Percentiles rank a stretch among this genome's conserved stretches.
Evolutionary conservation across 2,113 vertebrate genomes (phyloP).

Genomic region (Equus przewalskii): DNA sequence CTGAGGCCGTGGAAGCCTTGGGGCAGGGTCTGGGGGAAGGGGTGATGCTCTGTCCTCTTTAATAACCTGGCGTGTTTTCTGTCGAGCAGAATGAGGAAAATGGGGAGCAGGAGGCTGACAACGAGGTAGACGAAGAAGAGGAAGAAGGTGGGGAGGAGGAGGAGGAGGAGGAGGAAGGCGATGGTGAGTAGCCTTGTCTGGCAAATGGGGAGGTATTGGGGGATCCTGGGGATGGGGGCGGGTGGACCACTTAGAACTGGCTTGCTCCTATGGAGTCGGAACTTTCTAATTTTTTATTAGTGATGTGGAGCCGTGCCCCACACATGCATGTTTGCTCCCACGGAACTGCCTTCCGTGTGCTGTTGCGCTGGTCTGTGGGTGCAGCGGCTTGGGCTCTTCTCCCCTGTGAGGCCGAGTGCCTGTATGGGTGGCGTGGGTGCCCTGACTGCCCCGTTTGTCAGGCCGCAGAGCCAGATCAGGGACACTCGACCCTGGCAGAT

Average conservation of each 20-base stretch:
- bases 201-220: not conserved
- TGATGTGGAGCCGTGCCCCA: not conserved
- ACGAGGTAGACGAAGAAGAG: slow-evolving; percentile 91
- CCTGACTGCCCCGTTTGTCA: not conserved
- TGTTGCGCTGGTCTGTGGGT: not conserved
- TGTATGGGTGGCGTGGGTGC: too few relatives aligned
- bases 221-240: not conserved
- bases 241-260: not conserved
- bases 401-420: not conserved
- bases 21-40: not conserved
- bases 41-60: not conserved
- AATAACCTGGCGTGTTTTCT: slow-evolving; percentile 76
- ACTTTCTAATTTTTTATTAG: not conserved
- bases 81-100: slow-evolving; percentile 91
- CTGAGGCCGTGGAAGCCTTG: not conserved
- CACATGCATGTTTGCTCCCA: too few relatives aligned
- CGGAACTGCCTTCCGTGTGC: too few relatives aligned
- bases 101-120: slow-evolving; percentile 90
- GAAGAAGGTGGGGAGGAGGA: slow-evolving; percentile 91
- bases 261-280: not conserved
- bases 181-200: slow-evolving; percentile 84
- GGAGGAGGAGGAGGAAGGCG: slow-evolving; percentile 90
- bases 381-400: not conserved
- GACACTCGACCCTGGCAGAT: rapidly evolving
- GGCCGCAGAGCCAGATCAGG: not conserved